Evolutionary conservation across 2,888 invertebrate species (phyloP).

Genomic region (Emesis furor): DNA sequence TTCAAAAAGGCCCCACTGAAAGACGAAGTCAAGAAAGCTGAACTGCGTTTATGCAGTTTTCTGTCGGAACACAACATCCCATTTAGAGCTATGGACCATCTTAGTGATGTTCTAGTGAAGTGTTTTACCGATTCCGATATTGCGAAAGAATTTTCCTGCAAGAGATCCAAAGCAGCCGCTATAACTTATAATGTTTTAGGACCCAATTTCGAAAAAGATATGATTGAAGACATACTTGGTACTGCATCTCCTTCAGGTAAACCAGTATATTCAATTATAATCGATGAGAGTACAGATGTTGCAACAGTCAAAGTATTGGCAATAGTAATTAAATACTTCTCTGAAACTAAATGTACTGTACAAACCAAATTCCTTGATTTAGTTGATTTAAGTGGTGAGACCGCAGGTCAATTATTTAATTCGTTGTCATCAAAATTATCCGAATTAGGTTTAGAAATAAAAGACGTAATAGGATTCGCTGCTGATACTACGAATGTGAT

Average conservation of each 20-base stretch:
- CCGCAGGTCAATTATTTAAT: neutral
- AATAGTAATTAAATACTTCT: conserved; percentile 8
- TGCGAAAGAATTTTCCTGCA: too few relatives aligned
- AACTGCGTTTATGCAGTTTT: conserved; percentile 9
- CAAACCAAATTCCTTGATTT: conserved; percentile 9
- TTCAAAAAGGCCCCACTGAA: neutral
- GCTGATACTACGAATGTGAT: conserved; percentile 65
- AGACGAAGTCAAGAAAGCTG: conserved; percentile 14
- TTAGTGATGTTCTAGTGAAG: conserved; percentile 14
- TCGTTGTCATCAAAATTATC: conserved; percentile 14
- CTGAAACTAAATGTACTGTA: conserved; percentile 14
- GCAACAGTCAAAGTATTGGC: conserved; percentile 7
- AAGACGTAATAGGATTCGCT: conserved; percentile 38
- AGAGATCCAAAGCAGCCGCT: conserved; percentile 7
- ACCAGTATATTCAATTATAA: conserved; percentile 14
- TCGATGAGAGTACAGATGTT: conserved; percentile 14
- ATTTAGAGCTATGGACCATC: conserved; percentile 10
- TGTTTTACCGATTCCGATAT: neutral
- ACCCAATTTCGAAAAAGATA: conserved; percentile 14
- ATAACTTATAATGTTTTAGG: conserved; percentile 14
- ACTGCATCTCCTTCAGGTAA: conserved; percentile 10
- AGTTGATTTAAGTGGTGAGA: conserved; percentile 14
- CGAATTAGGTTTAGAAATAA: conserved; percentile 9
- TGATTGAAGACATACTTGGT: conserved; percentile 14
- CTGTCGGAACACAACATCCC: conserved; percentile 10